Base-by-base conservation (phyloP, 2,888 invertebrate species). In the Diarsia rubi region DNA sequence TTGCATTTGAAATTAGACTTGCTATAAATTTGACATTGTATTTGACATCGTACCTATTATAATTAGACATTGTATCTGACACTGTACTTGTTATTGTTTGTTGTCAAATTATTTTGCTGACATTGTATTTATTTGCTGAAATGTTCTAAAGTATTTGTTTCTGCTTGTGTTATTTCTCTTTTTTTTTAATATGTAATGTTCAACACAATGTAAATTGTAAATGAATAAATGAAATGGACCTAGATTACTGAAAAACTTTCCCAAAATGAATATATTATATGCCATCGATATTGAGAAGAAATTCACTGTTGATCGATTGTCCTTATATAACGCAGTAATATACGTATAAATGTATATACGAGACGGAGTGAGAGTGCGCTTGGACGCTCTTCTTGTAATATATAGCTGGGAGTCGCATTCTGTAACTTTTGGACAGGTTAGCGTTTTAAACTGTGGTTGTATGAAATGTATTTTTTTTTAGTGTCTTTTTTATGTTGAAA, bases 381-480 rank as follows among this genome's bases (percentile, higher is more conserved):
- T 75, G 88, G 86, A 69, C 86, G 88, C 75, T 82, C 85, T 88
- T 88, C 91, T 91, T 92, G 93, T 93, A 92, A 93, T 94, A 91
- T 93, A 93, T 93, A 93, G 90, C 84, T 88, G 8, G 89, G 49
- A 71, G 92, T 80, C 57, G 6, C 75, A 93, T 93, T 94, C 94
- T 92, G 88, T 62, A 82, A 80, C 0, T n/a, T 63, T 77, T 81
- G 54, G 31, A 57, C 45, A 2, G 1, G 3, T 4, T 49, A 27
- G 6, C 0, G 16, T 63, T 57, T 63, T 9, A 21, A 19, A 59
- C 12, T 31, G 19, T 14, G 16, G 19, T 31, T 27, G 9, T 19
- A 59, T 45, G 1, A n/a, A 24, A 14, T 42, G 3, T 47, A 12
- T n/a, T 12, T n/a, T 69, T 57, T 31, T 24, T 24, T 24, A 14